Base-by-base conservation (phyloP, 2,888 invertebrate genomes). In the Hymenopus coronatus region DNA sequence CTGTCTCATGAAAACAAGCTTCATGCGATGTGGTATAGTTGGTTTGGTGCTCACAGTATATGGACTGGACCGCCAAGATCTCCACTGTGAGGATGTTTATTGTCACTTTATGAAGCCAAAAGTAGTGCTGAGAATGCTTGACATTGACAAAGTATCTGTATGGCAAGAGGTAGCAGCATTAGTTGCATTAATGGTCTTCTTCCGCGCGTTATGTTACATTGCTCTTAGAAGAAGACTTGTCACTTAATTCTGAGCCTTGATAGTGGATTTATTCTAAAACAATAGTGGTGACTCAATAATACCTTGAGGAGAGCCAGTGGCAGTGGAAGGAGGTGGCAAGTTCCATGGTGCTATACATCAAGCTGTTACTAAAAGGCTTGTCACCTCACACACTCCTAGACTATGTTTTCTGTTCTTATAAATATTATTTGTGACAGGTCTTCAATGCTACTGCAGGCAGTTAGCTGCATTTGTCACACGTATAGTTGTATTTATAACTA, bases 21-120 rank as follows among this genome's bases (percentile, higher is more conserved):
- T 95, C 92, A 94, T 96, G 90, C 94, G 96, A 28, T 95, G 96
- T 90, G 96, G 96, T 0, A 95, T 96, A 3, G 95, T 96, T 25
- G 95, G 95, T 0, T 93, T 96, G 92, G 94, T 96, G 0, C 92
- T 96, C 2, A 94, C 95, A 0, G 94, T 96, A 7, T 96, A 96
- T 92, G 96, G 96, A 12, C 95, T 95, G 90, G 94, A 94, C 88
- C 93, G 96, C 20, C 93, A 93, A 83, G 94, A 94, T 3, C 92
- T 96, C 7, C 93, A 94, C 4, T 96, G 96, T 91, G 92, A 93
- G 25, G 95, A 95, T 0, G 93, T 95, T 54, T 96, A 96, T 91
- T 96, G 96, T 91, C 96, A 96, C 91, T 90, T 89, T 82, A 85
- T 83, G 15, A 95, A 96, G 92, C 96, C 96, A 0, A 94, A 95